phyloP scores from a whole-genome alignment of 2,113 vertebrate genomes.

The Cavia porcellus region DNA sequence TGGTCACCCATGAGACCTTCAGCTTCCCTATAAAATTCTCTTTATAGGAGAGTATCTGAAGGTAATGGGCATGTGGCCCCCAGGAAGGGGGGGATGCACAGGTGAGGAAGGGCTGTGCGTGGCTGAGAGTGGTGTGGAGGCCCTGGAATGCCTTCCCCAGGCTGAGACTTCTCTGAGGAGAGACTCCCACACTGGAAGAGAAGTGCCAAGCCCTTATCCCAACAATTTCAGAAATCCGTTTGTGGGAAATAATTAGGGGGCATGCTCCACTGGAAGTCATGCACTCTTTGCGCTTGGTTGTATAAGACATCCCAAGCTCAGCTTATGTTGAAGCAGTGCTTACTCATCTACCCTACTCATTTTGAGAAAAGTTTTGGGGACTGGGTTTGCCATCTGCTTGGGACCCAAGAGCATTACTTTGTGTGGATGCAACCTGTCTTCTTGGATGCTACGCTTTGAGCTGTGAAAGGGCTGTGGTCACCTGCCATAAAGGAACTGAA shows the following conservation, averaged over 20 bases:
- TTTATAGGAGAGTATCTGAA: not conserved
- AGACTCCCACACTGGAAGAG: not conserved
- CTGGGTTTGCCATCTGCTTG: not conserved
- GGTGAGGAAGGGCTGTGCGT: not conserved
- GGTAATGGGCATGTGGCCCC: not conserved
- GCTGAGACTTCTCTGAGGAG: not conserved
- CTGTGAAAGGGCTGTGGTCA: not conserved
- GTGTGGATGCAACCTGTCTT: constrained; percentile 74
- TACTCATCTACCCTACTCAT: not conserved
- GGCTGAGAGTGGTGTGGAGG: not conserved
- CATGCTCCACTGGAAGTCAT: not conserved
- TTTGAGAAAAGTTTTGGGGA: not conserved
- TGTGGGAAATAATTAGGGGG: not conserved
- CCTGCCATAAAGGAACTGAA: not conserved
- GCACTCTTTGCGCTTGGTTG: not conserved
- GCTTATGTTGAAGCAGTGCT: not conserved
- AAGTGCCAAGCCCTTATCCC: not conserved
- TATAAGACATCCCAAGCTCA: not conserved
- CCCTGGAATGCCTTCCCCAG: too few species aligned
- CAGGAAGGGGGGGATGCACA: not conserved
- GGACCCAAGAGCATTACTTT: not conserved
- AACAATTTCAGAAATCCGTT: not conserved
- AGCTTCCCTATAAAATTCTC: not conserved
- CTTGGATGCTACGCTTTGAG: constrained; percentile 42
- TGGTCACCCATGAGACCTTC: not conserved